phyloP scores from a whole-genome alignment of 2,113 vertebrate species.

The Panthera tigris region DNA sequence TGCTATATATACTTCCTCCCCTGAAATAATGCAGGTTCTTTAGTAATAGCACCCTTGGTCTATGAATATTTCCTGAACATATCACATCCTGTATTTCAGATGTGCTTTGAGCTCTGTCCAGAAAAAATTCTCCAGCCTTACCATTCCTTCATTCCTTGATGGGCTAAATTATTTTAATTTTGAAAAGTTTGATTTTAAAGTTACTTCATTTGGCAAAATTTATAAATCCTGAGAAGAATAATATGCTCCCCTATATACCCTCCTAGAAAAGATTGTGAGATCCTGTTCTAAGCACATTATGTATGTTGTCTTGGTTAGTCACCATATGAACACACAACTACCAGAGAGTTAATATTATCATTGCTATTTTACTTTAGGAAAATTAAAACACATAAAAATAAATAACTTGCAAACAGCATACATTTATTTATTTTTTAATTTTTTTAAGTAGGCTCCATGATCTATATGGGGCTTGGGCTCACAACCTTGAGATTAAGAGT shows the following conservation, averaged over 20 bases:
- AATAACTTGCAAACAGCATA: neutral
- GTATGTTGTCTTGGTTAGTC: neutral
- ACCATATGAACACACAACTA: neutral
- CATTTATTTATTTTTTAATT: neutral
- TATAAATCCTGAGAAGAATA: neutral
- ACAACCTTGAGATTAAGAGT: neutral
- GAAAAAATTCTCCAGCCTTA: neutral
- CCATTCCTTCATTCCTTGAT: neutral
- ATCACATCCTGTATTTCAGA: neutral
- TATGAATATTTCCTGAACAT: neutral
- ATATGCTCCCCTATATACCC: rapidly evolving
- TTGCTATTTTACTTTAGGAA: neutral
- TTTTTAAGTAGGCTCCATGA: neutral
- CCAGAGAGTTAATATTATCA: neutral
- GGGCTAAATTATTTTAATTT: neutral
- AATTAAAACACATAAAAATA: neutral
- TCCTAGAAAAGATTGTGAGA: neutral
- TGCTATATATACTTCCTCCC: neutral
- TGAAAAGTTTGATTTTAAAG: neutral
- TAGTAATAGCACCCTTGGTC: neutral
- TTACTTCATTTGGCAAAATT: neutral
- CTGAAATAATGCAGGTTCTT: neutral
- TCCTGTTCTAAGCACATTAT: neutral
- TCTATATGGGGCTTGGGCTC: neutral
- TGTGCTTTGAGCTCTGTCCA: neutral